Evolutionary conservation across 2,797 vertebrate species (phyloP).

Genomic region (Peromyscus melanophrys): DNA sequence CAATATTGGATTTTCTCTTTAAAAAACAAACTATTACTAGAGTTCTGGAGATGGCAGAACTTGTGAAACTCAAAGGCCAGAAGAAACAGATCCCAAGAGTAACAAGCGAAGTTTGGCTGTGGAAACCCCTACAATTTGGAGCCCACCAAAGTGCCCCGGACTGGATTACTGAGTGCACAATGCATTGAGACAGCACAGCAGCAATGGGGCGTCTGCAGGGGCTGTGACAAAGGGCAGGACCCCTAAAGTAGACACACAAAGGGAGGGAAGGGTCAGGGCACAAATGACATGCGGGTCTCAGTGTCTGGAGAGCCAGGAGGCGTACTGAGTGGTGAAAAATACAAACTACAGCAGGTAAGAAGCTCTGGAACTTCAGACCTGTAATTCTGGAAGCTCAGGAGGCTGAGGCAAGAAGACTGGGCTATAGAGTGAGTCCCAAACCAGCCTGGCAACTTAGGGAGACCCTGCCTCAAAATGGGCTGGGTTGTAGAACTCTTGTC

Average conservation of each 20-base stretch:
- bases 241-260: slow-evolving; percentile 5
- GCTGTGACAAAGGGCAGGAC: not conserved
- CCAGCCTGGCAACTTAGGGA: not conserved
- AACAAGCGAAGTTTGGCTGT: slow-evolving; percentile 21
- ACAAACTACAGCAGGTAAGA: not conserved
- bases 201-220: not conserved
- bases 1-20: slow-evolving; percentile 39
- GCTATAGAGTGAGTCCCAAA: not conserved
- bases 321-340: slow-evolving; percentile 39
- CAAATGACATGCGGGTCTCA: slow-evolving; percentile 36
- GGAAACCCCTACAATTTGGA: slow-evolving; percentile 40
- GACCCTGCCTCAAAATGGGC: not conserved
- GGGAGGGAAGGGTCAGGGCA: slow-evolving; percentile 10
- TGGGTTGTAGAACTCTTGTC: not conserved
- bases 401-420: not conserved
- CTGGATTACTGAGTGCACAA: slow-evolving; percentile 11
- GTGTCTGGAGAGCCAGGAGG: slow-evolving; percentile 27
- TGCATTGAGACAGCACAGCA: not conserved
- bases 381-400: not conserved
- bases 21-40: slow-evolving; percentile 43
- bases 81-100: slow-evolving; percentile 55
- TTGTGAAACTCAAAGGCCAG: slow-evolving; percentile 68
- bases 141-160: not conserved
- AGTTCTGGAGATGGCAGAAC: not conserved
- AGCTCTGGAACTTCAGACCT: not conserved